Base-by-base conservation (phyloP, 2,113 vertebrate genomes). In the Phalacrocorax carbo region DNA sequence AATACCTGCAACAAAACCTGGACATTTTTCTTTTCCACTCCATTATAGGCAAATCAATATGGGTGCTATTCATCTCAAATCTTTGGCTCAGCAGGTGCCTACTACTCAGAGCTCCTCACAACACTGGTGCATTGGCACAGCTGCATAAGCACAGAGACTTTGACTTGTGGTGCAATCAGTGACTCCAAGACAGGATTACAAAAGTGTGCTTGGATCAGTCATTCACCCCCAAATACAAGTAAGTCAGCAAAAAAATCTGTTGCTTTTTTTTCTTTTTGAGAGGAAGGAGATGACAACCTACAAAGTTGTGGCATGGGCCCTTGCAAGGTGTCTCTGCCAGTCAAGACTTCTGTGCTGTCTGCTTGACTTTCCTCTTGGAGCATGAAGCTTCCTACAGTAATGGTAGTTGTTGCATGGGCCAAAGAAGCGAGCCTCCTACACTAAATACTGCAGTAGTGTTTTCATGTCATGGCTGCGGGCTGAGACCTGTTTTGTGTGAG, bases 1-100 rank as follows among this genome's bases (percentile, higher is more conserved):
- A 98, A 98, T 98, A 98, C 97, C 98, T 98, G 97, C 97, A 98
- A 98, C 98, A 97, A 98, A 98, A 98, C 96, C 97, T 97, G 95
- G 94, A 96, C 96, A 97, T 98, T 98, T 98, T 98, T 97, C 97
- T 98, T 97, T 97, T 95, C 97, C 86, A 97, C 93, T 97, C 98
- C 94, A 98, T 98, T 98, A 98, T 97, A 94, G 96, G 87, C 96
- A 98, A 98, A 98, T 98, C 98, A 98, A 98, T 98, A 97, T 95
- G 97, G 98, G 96, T 58, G 27, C 97, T 98, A 98, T 98, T 98
- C 98, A 98, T 98, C 96, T 97, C 96, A 97, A 92, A 97, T 97
- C 97, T 97, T 96, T 89, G 68, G 88, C 97, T 95, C 96, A 94
- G 97, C 90, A 88, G 96, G 96, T 96, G 87, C 96, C 96, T 91